phyloP scores from a whole-genome alignment of 2,888 invertebrate species.

The Parnassius glacialis region DNA sequence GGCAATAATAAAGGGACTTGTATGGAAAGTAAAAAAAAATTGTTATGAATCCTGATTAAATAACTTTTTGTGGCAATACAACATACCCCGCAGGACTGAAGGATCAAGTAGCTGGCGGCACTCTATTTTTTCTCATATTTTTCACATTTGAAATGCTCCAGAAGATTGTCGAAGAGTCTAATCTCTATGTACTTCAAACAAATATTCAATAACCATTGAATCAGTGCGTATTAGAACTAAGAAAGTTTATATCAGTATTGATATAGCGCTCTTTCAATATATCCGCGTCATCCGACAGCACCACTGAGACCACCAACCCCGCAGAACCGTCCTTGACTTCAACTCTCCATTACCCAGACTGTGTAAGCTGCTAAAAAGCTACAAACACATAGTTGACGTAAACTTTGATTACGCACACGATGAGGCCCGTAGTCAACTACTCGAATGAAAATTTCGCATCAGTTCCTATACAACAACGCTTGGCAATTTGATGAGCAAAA shows the following conservation, averaged over 20 bases:
- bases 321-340: no score
- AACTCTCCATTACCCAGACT: no score
- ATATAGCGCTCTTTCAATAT: conserved; percentile 13
- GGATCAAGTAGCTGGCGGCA: conserved; percentile 38
- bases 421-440: conserved; percentile 38
- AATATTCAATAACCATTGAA: conserved; percentile 36
- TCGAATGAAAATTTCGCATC: conserved; percentile 40
- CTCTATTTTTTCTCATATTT: conserved; percentile 34
- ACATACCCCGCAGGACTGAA: conserved; percentile 33
- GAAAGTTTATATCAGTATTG: conserved; percentile 39
- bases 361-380: no score
- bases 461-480: conserved; percentile 39
- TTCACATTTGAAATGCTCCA: conserved; percentile 38
- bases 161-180: conserved; percentile 36
- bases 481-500: conserved; percentile 45
- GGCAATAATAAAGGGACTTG: conserved; percentile 40
- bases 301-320: no score
- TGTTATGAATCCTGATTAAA: conserved; percentile 44
- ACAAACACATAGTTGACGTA: no score
- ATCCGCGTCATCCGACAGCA: no score
- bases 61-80: conserved; percentile 6
- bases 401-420: conserved; percentile 28
- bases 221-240: conserved; percentile 37
- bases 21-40: conserved; percentile 41
- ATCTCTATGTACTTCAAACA: conserved; percentile 37